Conservation (phyloP, 2,797 vertebrate species). For the Novumbra hubbsi region DNA sequence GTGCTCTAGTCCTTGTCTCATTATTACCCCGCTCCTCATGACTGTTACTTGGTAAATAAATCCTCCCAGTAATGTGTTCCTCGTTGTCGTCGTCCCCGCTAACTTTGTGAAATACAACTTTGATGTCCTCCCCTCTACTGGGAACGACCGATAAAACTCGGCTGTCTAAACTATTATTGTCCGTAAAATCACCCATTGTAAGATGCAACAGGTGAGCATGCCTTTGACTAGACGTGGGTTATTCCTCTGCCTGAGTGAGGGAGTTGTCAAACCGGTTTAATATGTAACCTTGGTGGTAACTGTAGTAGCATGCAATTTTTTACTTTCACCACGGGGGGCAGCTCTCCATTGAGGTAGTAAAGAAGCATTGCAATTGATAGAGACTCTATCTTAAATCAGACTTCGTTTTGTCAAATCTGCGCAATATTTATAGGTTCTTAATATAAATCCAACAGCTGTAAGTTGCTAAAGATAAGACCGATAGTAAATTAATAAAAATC, state of each 20-base stretch:
- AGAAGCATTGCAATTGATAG: too few species aligned
- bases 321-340: slow-evolving; percentile 63
- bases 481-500: too few species aligned
- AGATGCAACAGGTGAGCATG: slow-evolving; percentile 65
- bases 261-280: slow-evolving; percentile 58
- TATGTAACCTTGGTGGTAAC: slow-evolving; percentile 66
- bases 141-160: slow-evolving; percentile 48
- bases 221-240: slow-evolving; percentile 43
- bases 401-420: too few species aligned
- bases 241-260: slow-evolving; percentile 47
- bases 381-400: too few species aligned
- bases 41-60: slow-evolving; percentile 39
- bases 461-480: too few species aligned
- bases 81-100: slow-evolving; percentile 44
- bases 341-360: slow-evolving; percentile 7
- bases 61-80: slow-evolving; percentile 42
- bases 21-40: slow-evolving; percentile 28
- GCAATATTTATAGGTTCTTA: too few species aligned
- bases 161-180: slow-evolving; percentile 44
- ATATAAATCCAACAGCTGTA: too few species aligned
- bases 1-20: slow-evolving; percentile 4
- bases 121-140: slow-evolving; percentile 48
- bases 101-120: slow-evolving; percentile 61
- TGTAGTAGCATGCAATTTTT: slow-evolving; percentile 42
- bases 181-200: slow-evolving; percentile 65